Evolutionary conservation across 2,113 vertebrate species (phyloP).

Genomic region (Zeus faber): DNA sequence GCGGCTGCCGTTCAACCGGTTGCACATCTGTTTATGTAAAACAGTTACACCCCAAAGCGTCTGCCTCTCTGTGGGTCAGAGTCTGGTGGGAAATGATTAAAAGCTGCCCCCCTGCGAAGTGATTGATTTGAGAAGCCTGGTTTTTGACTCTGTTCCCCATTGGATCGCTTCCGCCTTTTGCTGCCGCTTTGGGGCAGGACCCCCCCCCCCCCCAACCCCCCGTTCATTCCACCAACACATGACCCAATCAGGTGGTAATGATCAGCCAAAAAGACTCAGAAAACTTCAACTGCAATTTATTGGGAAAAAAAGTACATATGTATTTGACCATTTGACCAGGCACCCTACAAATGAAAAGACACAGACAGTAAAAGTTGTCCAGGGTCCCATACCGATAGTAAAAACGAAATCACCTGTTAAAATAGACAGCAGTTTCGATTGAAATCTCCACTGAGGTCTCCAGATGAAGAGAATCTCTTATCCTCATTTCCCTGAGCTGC

Average conservation of each 20-base stretch:
- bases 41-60: background rate
- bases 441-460: no score
- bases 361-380: no score
- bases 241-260: slow-evolving; percentile 41
- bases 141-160: slow-evolving; percentile 25
- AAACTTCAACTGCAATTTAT: no score
- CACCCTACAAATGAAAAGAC: no score
- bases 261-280: no score
- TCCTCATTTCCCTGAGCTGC: no score
- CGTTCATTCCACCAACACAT: slow-evolving; percentile 45
- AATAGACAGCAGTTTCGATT: no score
- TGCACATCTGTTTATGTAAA: background rate
- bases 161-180: slow-evolving; percentile 18
- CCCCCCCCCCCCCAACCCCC: slow-evolving; percentile 33
- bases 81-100: background rate
- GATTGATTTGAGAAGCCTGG: slow-evolving; percentile 44
- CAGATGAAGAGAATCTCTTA: no score
- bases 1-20: background rate
- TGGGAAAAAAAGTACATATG: no score
- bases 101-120: slow-evolving; percentile 2
- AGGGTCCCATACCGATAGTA: no score
- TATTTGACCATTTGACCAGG: no score
- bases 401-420: no score
- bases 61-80: background rate
- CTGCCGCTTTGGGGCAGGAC: slow-evolving; percentile 41